Conservation (phyloP, 2,113 vertebrate genomes). For the Myiozetetes cayanensis region DNA sequence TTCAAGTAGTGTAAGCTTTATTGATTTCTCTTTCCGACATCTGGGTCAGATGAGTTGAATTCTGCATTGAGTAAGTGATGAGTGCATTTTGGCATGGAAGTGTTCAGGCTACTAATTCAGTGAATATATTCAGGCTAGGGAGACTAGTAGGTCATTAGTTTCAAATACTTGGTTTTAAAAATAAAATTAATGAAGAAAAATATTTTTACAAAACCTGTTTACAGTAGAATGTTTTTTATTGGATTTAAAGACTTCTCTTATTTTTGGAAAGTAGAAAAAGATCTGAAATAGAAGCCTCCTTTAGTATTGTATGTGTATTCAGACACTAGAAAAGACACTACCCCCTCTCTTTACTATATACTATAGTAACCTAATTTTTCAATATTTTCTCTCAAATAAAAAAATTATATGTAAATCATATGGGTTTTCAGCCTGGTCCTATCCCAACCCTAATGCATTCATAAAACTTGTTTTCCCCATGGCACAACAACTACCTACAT, state of each 20-base stretch:
- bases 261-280: background rate
- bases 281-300: background rate
- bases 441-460: background rate
- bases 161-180: background rate
- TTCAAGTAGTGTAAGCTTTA: background rate
- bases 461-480: background rate
- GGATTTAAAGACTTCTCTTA: background rate
- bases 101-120: background rate
- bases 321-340: background rate
- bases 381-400: background rate
- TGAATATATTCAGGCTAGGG: background rate
- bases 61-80: background rate
- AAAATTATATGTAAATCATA: background rate
- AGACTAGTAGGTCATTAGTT: background rate
- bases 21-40: constrained; percentile 9
- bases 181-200: background rate
- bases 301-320: background rate
- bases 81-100: background rate
- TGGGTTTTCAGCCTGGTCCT: background rate
- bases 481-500: background rate
- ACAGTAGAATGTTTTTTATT: background rate
- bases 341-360: background rate
- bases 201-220: background rate
- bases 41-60: background rate
- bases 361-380: background rate